phyloP scores from a whole-genome alignment of 2,888 invertebrate genomes.

The Falcaria lacertinaria region DNA sequence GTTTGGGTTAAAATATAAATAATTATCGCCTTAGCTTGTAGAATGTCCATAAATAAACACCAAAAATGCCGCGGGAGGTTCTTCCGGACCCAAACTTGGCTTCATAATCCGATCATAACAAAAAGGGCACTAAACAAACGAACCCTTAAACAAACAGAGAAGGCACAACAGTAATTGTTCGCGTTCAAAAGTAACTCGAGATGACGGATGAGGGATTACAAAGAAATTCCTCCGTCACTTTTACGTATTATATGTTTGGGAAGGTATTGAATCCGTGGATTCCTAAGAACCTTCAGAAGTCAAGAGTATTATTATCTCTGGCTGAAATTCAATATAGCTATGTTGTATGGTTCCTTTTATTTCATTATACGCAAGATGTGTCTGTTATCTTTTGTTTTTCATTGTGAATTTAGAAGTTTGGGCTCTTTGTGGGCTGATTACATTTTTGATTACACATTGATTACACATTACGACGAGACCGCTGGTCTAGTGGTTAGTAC shows the following conservation, averaged over 20 bases:
- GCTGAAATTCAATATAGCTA: constrained; percentile 1
- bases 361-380: not conserved
- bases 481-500: too few relatives aligned
- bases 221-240: constrained; percentile 19
- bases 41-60: too few relatives aligned
- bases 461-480: too few relatives aligned
- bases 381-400: not conserved
- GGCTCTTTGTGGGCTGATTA: not conserved
- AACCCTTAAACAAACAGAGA: not conserved
- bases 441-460: too few relatives aligned
- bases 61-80: too few relatives aligned
- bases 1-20: too few relatives aligned
- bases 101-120: not conserved
- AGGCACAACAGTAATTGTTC: not conserved
- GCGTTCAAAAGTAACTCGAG: constrained; percentile 8
- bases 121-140: not conserved
- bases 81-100: not conserved
- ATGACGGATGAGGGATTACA: constrained; percentile 19
- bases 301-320: constrained; percentile 5
- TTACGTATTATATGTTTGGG: constrained; percentile 8
- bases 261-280: constrained; percentile 18
- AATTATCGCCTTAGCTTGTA: too few relatives aligned
- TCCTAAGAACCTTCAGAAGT: constrained; percentile 9
- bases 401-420: not conserved
- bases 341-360: constrained; percentile 1